Evolutionary conservation across 2,797 vertebrate species (phyloP), one percentile per base, ranked within the genome.

Genomic region (Thunnus albacares): DNA sequence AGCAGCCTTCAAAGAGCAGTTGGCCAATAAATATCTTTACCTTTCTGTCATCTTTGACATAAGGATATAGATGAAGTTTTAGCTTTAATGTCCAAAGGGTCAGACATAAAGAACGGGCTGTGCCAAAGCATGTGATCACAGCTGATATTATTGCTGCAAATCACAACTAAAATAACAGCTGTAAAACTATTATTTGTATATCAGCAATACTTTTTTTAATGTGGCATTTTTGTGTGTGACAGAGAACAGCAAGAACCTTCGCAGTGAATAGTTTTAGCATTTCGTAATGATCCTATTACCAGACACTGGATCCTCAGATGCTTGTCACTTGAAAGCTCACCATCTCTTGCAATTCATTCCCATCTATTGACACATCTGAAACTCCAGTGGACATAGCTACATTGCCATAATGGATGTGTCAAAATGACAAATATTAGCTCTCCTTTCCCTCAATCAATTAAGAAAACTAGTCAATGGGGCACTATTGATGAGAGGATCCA

Each of bases 401-500:
- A 43, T 38, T 61, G 74, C 84, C 68, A 77, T 92, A 92, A 94
- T 92, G 87, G 89, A 87, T 78, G 51, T 92, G 91, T 94, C 90
- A 92, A 86, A 90, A 91, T 92, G 90, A 94, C 85, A 90, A 93
- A 94, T 94, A 93, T 92, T 90, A 91, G 82, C 83, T 68, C 80
- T 89, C 59, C 68, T 71, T 79, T 86, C 78, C 75, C 66, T 82
- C 75, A 85, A 86, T 91, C 90, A 92, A 91, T 93, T 91, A 89
- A 83, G 86, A 89, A 91, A 93, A 87, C 78, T 41, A 81, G 84
- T 93, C 91, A 89, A 92, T 92, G 59, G 71, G 45, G 67, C 77
- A 67, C 60, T 80, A 92, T 89, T 60, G 82, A 87, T 71, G 83
- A 81, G 77, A 80, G 49, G 56, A 79, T 61, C 67, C 45, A 61